Percentiles rank a stretch among this genome's conserved stretches.
phyloP scores from a whole-genome alignment of 2,113 vertebrate genomes.

The Chrysemys picta region DNA sequence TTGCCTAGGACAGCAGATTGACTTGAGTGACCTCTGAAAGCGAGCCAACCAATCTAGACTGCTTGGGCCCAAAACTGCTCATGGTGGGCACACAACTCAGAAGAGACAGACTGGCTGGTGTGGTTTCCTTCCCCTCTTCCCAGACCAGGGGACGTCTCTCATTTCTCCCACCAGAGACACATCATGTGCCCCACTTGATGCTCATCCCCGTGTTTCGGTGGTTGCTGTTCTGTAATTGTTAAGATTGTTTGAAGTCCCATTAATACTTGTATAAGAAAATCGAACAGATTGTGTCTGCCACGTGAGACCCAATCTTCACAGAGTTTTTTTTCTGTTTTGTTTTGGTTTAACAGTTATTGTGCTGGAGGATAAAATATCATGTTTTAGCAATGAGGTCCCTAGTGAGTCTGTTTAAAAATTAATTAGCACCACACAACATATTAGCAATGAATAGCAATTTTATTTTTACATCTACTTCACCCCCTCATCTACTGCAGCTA shows the following conservation, averaged over 20 bases:
- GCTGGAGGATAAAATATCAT: constrained; percentile 73
- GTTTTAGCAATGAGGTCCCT: constrained; percentile 72
- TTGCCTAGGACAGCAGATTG: neutral
- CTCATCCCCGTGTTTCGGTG: neutral
- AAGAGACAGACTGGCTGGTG: neutral
- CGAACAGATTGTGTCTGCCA: constrained; percentile 59
- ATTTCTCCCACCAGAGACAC: neutral
- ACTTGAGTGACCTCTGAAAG: neutral
- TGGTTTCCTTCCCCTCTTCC: neutral
- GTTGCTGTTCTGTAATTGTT: neutral
- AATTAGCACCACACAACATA: constrained; percentile 68
- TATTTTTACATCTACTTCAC: constrained; percentile 21
- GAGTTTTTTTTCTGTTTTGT: constrained; percentile 45
- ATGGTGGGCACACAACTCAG: neutral
- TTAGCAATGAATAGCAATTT: constrained; percentile 57
- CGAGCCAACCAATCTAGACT: neutral
- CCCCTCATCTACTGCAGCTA: neutral
- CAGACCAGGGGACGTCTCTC: neutral
- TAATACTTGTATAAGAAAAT: constrained; percentile 58
- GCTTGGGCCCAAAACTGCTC: neutral
- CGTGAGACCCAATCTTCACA: constrained; percentile 51
- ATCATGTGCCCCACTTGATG: neutral
- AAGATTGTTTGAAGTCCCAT: neutral
- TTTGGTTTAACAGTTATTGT: constrained; percentile 62
- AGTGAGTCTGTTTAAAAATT: constrained; percentile 76